phyloP scores from a whole-genome alignment of 1,140 invertebrate species.

The Sipha flava region DNA sequence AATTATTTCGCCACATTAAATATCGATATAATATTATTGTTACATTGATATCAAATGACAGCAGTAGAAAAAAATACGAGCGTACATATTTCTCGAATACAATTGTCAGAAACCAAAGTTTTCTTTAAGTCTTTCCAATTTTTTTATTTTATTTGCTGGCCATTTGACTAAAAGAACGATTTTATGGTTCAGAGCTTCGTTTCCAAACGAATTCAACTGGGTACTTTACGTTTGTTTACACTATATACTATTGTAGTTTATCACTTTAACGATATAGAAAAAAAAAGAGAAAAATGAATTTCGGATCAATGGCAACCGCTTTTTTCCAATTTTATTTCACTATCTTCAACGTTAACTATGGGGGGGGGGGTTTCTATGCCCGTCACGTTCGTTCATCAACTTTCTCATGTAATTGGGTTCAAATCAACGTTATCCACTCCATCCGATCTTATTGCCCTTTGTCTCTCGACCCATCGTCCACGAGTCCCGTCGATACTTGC shows the following conservation, averaged over 20 bases:
- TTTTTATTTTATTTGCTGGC: too few relatives aligned
- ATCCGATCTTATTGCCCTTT: not conserved
- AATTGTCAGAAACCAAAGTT: too few relatives aligned
- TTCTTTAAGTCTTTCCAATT: too few relatives aligned
- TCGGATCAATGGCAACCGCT: not conserved
- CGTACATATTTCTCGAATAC: too few relatives aligned
- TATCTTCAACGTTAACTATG: not conserved
- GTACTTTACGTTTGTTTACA: not conserved
- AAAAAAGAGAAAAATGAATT: not conserved
- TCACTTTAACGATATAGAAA: not conserved
- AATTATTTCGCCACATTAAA: too few relatives aligned
- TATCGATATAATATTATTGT: too few relatives aligned
- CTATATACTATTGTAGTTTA: too few relatives aligned
- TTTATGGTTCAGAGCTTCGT: not conserved
- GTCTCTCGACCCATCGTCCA: not conserved
- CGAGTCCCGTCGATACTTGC: not conserved
- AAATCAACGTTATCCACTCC: not conserved
- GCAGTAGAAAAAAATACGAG: too few relatives aligned
- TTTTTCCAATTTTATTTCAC: not conserved
- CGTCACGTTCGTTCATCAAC: conserved; percentile 17
- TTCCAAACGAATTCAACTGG: not conserved
- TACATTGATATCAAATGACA: too few relatives aligned
- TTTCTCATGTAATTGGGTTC: conserved; percentile 9
- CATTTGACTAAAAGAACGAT: not conserved
- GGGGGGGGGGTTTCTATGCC: not conserved